Base-by-base conservation (phyloP, 2,113 vertebrate genomes). In the Callopanchax toddi region DNA sequence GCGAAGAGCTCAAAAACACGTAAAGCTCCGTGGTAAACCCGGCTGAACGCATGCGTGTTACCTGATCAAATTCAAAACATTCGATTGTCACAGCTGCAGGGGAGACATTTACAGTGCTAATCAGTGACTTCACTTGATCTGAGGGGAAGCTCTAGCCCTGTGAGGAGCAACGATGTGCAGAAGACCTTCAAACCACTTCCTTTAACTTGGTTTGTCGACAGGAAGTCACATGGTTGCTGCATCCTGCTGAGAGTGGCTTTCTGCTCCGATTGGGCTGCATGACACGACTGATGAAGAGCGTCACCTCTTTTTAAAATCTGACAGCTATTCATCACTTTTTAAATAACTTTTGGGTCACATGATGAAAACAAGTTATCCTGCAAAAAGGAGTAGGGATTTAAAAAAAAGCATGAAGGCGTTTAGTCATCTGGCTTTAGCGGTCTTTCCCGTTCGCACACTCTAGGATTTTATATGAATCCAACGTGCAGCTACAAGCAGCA, bases 171-270 rank as follows among this genome's bases (percentile, higher is more conserved):
- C 40, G 70, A 74, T 78, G 82, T 83, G 82, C 81, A 73, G n/a
- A 37, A 65, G 74, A 63, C 76, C 72, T 62, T 52, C 32, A 83
- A 82, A 78, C 89, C 89, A 84, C 89, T 90, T 93, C 91, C 92
- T 89, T 78, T 79, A 73, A 77, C 52, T 68, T 44, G 76, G 81
- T 81, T 69, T 58, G 70, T 63, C 36, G 48, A 74, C 88, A 92
- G 91, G 91, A 93, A 91, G 83, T 92, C 84, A 90, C 80, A 63
- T 88, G 87, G 63, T 18, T 29, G 65, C 56, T 63, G 63, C 87
- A 90, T 92, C 87, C 89, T 89, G 86, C 81, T 75, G 48, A 77
- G 67, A 73, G 53, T 45, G 32, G 55, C 37, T 86, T 40, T 53
- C 51, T 60, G 56, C 51, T 84, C 65, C 69, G 66, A 78, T 75